These are phyloP conservation scores for Leucosticte australis DNA, from an alignment of 2,113 vertebrate genomes.

Conservation along the genomic window DNA sequence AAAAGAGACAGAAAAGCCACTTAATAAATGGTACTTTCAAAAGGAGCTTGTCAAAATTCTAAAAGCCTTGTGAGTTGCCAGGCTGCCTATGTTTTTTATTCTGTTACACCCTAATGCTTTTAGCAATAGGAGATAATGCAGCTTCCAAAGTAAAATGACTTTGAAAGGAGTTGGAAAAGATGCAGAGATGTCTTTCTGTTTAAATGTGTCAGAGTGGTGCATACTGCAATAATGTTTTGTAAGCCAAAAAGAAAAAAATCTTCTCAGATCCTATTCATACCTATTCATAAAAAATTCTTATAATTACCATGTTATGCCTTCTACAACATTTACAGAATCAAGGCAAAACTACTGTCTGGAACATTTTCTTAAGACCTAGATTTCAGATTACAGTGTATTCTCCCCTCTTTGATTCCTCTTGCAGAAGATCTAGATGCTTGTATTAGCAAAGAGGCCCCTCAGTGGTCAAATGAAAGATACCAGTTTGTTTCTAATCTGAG, in stretches of 20 bases:
- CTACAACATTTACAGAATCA: neutral
- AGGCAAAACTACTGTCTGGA: neutral
- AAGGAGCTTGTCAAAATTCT: neutral
- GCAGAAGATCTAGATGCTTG: neutral
- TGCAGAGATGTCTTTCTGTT: neutral
- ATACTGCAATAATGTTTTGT: neutral
- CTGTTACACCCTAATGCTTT: conserved; percentile 20
- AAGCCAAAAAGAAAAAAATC: neutral
- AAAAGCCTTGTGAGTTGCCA: neutral
- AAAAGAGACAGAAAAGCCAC: neutral
- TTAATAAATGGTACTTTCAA: conserved; percentile 6
- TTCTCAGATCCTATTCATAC: neutral
- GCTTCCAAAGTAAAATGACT: neutral
- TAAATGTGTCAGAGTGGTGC: neutral
- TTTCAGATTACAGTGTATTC: neutral
- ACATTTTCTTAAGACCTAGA: neutral
- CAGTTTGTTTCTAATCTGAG: neutral
- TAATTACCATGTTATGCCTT: neutral
- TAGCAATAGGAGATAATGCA: neutral
- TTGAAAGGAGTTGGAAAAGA: neutral
- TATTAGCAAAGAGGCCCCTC: neutral
- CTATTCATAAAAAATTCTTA: neutral
- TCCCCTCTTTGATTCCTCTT: neutral
- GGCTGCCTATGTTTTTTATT: neutral
- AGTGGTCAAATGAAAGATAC: neutral